A percentile compares a stretch with the other conserved stretches of the same genome.
Evolutionary conservation across 1,140 invertebrate genomes (phyloP).

Genomic region (Drosophila watanabei): DNA sequence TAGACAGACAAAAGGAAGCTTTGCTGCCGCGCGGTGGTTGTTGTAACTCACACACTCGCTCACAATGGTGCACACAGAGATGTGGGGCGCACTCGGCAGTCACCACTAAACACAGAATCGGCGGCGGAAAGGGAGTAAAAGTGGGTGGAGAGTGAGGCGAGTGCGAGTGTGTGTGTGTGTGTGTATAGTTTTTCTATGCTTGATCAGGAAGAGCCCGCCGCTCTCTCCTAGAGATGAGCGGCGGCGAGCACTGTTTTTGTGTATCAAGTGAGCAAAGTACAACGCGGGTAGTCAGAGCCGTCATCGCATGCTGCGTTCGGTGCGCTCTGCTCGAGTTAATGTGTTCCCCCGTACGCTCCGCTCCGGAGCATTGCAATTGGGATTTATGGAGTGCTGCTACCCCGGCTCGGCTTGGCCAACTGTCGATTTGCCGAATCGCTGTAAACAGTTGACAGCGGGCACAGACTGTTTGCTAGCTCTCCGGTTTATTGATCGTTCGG

Average conservation of each 20-base stretch:
- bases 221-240: constrained; percentile 47
- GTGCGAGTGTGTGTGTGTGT: constrained; percentile 3
- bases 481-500: constrained; percentile 40
- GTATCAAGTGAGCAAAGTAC: constrained; percentile 64
- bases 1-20: constrained; percentile 80
- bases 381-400: constrained; percentile 27
- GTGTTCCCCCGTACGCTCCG: constrained; percentile 2
- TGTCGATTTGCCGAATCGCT: constrained; percentile 11
- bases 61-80: constrained; percentile 44
- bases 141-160: constrained; percentile 40
- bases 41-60: constrained; percentile 61
- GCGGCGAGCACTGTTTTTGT: constrained; percentile 56
- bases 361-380: constrained; percentile 3
- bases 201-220: constrained; percentile 47
- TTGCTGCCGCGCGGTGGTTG: constrained; percentile 63
- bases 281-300: constrained; percentile 29
- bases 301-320: constrained; percentile 50
- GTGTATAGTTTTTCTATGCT: constrained; percentile 44
- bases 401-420: neutral
- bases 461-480: constrained; percentile 16
- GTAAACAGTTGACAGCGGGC: neutral
- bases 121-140: constrained; percentile 55
- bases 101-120: constrained; percentile 54
- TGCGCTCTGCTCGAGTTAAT: constrained; percentile 12
- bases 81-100: constrained; percentile 59